Evolutionary conservation across 2,113 vertebrate species (phyloP).

Genomic region (Hypanus sabinus): DNA sequence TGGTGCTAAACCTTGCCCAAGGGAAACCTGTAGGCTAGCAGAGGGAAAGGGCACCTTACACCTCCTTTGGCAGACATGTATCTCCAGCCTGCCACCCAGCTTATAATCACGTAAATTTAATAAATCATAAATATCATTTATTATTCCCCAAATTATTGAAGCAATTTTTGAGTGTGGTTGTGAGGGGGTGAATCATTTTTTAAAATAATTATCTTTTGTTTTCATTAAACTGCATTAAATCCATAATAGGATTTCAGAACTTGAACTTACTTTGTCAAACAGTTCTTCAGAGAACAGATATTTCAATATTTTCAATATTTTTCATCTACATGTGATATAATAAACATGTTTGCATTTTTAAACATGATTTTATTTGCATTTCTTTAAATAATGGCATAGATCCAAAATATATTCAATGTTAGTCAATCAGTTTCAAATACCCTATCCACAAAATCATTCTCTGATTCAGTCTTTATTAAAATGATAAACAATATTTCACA

Average conservation of each 20-base stretch:
- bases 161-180: neutral
- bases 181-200: neutral
- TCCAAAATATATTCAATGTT: neutral
- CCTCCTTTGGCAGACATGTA: no score
- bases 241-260: neutral
- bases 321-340: neutral
- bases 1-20: no score
- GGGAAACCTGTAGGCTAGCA: no score
- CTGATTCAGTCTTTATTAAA: neutral
- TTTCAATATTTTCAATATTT: neutral
- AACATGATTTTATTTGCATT: neutral
- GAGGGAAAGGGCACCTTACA: no score
- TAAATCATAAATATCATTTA: neutral
- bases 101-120: neutral
- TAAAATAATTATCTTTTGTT: neutral
- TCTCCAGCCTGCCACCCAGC: no score
- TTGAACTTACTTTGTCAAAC: neutral
- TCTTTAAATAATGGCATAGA: neutral
- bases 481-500: neutral
- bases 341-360: neutral
- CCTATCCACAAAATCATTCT: neutral
- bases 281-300: neutral
- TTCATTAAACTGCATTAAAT: neutral
- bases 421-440: neutral
- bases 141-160: neutral